These are phyloP conservation scores for Moxostoma hubbsi DNA, from an alignment of 2,797 vertebrate genomes.

Conservation along the genomic window DNA sequence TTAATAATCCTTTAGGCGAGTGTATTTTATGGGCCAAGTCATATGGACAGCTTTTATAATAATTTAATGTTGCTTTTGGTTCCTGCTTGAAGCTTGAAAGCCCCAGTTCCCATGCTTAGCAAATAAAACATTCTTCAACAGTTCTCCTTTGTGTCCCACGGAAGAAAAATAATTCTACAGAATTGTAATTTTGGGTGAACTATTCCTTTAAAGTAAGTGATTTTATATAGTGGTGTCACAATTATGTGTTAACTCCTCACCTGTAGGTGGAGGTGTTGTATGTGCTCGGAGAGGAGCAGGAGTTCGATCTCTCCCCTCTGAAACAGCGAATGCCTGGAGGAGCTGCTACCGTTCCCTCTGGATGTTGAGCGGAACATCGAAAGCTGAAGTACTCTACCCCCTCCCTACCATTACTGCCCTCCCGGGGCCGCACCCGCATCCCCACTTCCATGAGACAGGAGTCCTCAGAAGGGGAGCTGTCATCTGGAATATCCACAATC, in stretches of 20 bases:
- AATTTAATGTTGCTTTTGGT: too few relatives aligned
- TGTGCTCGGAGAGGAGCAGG: conserved; percentile 90
- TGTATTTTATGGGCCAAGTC: too few relatives aligned
- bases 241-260: conserved; percentile 49
- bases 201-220: too few relatives aligned
- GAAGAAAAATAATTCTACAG: too few relatives aligned
- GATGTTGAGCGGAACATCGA: conserved; percentile 65
- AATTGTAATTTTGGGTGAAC: too few relatives aligned
- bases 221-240: neutral
- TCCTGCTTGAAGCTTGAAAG: too few relatives aligned
- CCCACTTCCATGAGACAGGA: conserved; percentile 91
- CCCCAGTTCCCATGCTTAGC: too few relatives aligned
- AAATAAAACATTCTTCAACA: too few relatives aligned
- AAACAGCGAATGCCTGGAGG: conserved; percentile 75
- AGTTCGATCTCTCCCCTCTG: conserved; percentile 90
- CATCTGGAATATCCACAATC: conserved; percentile 91
- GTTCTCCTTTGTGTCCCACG: too few relatives aligned
- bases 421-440: conserved; percentile 78
- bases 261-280: conserved; percentile 73
- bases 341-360: conserved; percentile 83
- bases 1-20: too few relatives aligned
- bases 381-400: conserved; percentile 73
- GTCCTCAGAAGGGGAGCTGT: conserved; percentile 95
- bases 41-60: too few relatives aligned
- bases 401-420: conserved; percentile 77